Evolutionary conservation across 2,888 invertebrate species (phyloP).

Genomic region (Drosophila pullipes): DNA sequence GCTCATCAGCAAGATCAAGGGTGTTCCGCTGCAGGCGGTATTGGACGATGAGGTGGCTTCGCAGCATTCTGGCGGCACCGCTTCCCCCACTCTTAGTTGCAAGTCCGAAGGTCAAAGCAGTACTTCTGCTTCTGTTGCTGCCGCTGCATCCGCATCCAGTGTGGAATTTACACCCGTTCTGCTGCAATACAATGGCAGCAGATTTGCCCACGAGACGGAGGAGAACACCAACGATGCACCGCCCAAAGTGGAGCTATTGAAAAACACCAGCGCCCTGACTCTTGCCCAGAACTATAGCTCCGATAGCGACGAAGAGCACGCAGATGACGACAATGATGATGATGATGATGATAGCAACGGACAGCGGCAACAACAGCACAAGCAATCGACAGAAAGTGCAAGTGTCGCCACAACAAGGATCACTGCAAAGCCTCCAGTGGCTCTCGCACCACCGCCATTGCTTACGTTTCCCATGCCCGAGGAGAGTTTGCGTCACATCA

Average conservation of each 20-base stretch:
- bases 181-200: slow-evolving; percentile 82
- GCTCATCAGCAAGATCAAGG: slow-evolving; percentile 94
- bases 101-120: slow-evolving; percentile 57
- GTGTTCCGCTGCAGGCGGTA: slow-evolving; percentile 86
- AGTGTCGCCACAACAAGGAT: background rate
- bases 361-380: background rate
- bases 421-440: slow-evolving; percentile 3
- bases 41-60: slow-evolving; percentile 73
- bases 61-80: slow-evolving; percentile 66
- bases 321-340: slow-evolving; percentile 71
- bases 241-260: slow-evolving; percentile 81
- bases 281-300: slow-evolving; percentile 88
- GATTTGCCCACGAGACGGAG: slow-evolving; percentile 67
- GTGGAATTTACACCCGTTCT: slow-evolving; percentile 81
- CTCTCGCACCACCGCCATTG: slow-evolving; percentile 51
- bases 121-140: background rate
- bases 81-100: slow-evolving; percentile 66
- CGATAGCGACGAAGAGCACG: slow-evolving; percentile 80
- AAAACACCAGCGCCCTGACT: slow-evolving; percentile 85
- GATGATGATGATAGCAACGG: slow-evolving; percentile 38
- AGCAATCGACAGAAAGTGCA: slow-evolving; percentile 4
- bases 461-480: slow-evolving; percentile 89
- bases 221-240: slow-evolving; percentile 50
- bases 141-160: background rate
- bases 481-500: slow-evolving; percentile 93